phyloP scores from a whole-genome alignment of 2,797 vertebrate genomes.

The Anas bernieri region DNA sequence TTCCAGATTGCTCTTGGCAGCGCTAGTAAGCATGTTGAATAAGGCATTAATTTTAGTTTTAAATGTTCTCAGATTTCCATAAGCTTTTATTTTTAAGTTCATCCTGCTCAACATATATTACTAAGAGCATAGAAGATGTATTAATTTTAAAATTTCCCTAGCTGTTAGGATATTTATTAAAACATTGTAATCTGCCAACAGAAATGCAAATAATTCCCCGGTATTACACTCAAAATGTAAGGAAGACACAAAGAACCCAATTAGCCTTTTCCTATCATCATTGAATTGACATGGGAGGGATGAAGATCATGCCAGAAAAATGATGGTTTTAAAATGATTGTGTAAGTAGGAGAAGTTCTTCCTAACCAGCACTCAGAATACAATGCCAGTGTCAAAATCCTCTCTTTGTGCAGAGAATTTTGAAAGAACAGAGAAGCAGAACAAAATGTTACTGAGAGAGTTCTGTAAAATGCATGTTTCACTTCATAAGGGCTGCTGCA shows the following conservation, averaged over 20 bases:
- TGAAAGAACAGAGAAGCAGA: background rate
- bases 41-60: background rate
- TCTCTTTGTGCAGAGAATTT: background rate
- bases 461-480: background rate
- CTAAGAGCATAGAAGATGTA: background rate
- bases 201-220: background rate
- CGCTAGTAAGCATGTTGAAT: background rate
- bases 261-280: background rate
- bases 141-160: background rate
- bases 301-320: background rate
- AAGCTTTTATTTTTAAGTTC: background rate
- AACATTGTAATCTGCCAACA: background rate
- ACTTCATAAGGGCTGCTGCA: background rate
- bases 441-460: background rate
- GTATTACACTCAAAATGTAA: background rate
- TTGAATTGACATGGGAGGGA: background rate
- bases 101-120: background rate
- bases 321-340: background rate
- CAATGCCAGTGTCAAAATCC: background rate
- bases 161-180: background rate
- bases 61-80: background rate
- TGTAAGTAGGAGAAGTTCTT: background rate
- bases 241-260: background rate
- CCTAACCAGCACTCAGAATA: background rate
- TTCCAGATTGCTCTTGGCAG: background rate